phyloP scores from a whole-genome alignment of 2,797 vertebrate species.

The Limosa lapponica region DNA sequence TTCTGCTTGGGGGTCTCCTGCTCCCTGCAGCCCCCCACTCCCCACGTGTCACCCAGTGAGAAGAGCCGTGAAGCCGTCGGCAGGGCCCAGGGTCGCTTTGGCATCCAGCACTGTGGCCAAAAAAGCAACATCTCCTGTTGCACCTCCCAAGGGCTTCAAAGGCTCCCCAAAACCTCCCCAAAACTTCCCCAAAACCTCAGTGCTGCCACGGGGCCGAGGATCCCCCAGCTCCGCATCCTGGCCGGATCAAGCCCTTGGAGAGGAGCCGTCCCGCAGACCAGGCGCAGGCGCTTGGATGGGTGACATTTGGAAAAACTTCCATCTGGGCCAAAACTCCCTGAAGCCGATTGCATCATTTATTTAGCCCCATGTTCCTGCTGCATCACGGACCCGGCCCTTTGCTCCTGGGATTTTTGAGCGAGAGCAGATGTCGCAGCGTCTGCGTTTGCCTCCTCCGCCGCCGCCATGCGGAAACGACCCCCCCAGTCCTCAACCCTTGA shows the following conservation, averaged over 20 bases:
- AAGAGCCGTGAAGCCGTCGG: accelerated
- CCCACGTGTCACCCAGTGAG: accelerated
- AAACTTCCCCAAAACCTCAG: background rate
- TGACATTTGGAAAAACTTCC: background rate
- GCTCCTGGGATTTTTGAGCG: background rate
- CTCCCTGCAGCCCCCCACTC: accelerated
- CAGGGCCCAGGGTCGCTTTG: accelerated
- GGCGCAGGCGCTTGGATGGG: background rate
- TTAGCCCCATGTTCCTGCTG: background rate
- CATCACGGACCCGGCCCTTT: background rate
- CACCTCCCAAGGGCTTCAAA: background rate
- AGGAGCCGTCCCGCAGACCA: background rate
- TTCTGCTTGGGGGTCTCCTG: background rate
- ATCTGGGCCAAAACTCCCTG: background rate
- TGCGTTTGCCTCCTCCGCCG: accelerated
- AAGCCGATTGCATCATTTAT: constrained; percentile 12
- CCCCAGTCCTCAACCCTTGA: background rate
- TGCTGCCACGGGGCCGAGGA: accelerated
- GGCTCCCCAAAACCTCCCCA: background rate
- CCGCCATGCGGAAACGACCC: background rate
- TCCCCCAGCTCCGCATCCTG: accelerated
- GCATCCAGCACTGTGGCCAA: accelerated
- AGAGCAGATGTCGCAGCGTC: constrained; percentile 51
- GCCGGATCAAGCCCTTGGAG: background rate
- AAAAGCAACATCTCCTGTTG: background rate